Conservation (phyloP, 2,113 vertebrate genomes). For the Sinosuthora webbiana region DNA sequence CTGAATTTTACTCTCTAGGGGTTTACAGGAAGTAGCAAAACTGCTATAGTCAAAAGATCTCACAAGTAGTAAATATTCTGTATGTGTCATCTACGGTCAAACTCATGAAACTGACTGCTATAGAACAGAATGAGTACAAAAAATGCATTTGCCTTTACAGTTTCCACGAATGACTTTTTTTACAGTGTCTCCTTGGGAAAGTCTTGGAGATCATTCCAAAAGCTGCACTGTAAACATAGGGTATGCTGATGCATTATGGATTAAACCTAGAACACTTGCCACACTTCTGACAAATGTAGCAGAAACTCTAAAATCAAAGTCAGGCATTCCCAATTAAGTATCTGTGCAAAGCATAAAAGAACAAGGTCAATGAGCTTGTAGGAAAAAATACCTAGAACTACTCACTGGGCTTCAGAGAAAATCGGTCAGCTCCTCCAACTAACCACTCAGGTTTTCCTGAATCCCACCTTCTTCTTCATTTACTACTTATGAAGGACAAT, state of each 20-base stretch:
- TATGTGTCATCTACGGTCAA: neutral
- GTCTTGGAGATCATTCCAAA: neutral
- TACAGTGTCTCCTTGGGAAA: neutral
- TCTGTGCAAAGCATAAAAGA: neutral
- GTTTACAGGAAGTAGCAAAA: neutral
- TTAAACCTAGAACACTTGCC: neutral
- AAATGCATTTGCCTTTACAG: neutral
- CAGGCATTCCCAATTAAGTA: neutral
- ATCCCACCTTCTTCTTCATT: neutral
- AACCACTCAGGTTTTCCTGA: neutral
- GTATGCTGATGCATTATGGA: neutral
- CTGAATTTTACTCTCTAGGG: neutral
- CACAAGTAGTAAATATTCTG: neutral
- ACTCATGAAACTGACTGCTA: neutral
- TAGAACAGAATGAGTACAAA: neutral
- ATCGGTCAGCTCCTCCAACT: neutral
- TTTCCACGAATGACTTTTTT: neutral
- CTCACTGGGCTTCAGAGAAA: neutral
- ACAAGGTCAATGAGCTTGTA: neutral
- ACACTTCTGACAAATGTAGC: neutral
- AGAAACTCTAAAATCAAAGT: neutral
- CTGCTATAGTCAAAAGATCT: neutral
- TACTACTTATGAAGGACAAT: neutral
- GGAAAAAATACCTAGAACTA: neutral
- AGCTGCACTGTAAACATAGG: neutral